Base-by-base conservation (phyloP, 2,888 invertebrate genomes). In the Villa cingulata region DNA sequence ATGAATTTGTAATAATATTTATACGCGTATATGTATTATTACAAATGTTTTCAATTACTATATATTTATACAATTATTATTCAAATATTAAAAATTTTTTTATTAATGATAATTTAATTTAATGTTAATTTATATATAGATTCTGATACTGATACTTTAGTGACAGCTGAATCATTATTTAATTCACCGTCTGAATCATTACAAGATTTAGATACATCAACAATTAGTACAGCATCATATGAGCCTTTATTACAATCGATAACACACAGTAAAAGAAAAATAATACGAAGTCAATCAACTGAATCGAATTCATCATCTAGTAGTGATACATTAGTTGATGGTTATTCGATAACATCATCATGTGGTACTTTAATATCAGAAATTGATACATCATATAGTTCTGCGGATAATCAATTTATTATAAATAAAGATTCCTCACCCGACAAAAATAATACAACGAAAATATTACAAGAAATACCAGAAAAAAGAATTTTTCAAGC, bases 341-440 rank as follows among this genome's bases (percentile, higher is more conserved):
- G 54, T 36, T 45, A 48, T 18, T 55, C 55, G 17, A 53, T 53
- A 3, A 70, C 72, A 41, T 71, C 72, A 56, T 74, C 74, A n/a
- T 71, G 73, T 42, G 73, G 73, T 46, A 76, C 75, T 10, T 66
- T 75, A 1, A 73, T 75, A 37, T 75, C 76, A 2, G 66, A 69
- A 43, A 74, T 70, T 37, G 74, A 74, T 2, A 70, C 73, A 54
- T 72, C 73, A 18, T 75, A 75, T 56, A 53, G 72, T 41, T 74
- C 74, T 66, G 74, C 75, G 32, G 46, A 48, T 46, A 41, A 51
- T 34, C 36, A 45, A 15, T 46, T 49, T 32, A n/a, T n/a, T n/a
- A 41, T n/a, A 16, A 32, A 32, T 32, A 12, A 12, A 12, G 6
- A 32, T 32, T 9, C 4, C 9, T 32, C 29, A 32, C 9, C 29